Conservation (phyloP, 2,888 invertebrate species). For the Heliconius charithonia region DNA sequence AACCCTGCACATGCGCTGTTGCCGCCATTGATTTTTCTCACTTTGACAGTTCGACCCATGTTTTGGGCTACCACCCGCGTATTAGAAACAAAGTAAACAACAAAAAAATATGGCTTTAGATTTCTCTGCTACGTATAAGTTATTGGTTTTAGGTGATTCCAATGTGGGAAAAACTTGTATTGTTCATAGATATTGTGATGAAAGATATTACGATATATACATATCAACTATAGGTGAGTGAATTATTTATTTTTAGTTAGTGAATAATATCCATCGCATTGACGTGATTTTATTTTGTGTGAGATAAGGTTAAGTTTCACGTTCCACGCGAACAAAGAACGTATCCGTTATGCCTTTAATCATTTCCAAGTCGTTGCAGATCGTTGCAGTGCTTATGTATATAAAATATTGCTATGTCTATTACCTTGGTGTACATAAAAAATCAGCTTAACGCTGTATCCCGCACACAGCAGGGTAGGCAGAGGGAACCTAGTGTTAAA, state of each 20-base stretch:
- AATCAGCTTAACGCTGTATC: too few species aligned
- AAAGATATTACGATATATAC: slow-evolving; percentile 94
- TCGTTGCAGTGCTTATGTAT: slow-evolving; percentile 8
- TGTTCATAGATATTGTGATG: slow-evolving; percentile 94
- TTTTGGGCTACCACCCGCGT: slow-evolving; percentile 74
- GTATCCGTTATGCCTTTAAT: slow-evolving; percentile 22
- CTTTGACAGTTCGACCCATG: slow-evolving; percentile 80
- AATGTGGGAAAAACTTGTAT: slow-evolving; percentile 96
- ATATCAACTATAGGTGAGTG: slow-evolving; percentile 94
- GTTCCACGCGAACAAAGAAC: slow-evolving; percentile 50
- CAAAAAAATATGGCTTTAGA: slow-evolving; percentile 89
- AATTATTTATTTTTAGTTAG: slow-evolving; percentile 68
- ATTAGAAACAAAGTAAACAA: slow-evolving; percentile 74
- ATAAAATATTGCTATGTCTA: neutral
- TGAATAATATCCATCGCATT: slow-evolving; percentile 70
- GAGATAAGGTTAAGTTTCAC: slow-evolving; percentile 14
- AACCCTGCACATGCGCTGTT: slow-evolving; percentile 73
- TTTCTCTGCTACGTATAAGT: slow-evolving; percentile 94
- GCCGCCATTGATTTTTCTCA: slow-evolving; percentile 79
- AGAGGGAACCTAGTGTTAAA: too few species aligned
- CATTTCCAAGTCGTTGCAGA: slow-evolving; percentile 22
- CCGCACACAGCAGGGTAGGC: too few species aligned
- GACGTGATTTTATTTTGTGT: slow-evolving; percentile 63
- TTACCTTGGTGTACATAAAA: neutral
- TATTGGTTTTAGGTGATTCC: slow-evolving; percentile 93